Base-by-base conservation (phyloP, 2,888 invertebrate genomes). In the Drosophila macrospina region DNA sequence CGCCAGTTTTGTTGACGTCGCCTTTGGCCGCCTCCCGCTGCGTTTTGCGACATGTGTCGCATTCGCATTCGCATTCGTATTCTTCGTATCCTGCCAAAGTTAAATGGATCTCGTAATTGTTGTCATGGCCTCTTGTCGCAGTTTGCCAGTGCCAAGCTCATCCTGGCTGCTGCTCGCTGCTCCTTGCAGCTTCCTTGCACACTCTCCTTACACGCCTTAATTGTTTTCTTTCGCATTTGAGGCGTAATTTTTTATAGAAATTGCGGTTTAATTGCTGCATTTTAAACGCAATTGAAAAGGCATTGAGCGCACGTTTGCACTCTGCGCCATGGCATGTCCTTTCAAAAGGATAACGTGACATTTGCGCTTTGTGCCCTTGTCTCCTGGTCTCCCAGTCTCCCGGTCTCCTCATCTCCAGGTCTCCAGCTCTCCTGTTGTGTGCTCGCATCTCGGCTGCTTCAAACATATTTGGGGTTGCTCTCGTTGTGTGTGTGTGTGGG, bases 21-120 rank as follows among this genome's bases (percentile, higher is more conserved):
- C 69, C 78, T 69, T 72, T 74, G 69, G 61, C 20, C 68, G 60
- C 44, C 74, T 61, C 75, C 88, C 60, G 83, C 83, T 86, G 78
- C 75, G 80, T 74, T 86, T 86, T 77, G 88, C 83, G 83, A 84
- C 84, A 87, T 88, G 84, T 84, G 86, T 84, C 88, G 84, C 88
- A 87, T 86, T 83, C 80, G 69, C 86, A 83, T 86, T 83, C 83
- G 86, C 80, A 79, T 87, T 84, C 86, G 73, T 82, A 82, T 79
- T 87, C 88, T 68, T 82, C 81, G 81, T 75, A 77, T 84, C 78
- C 86, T 86, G 88, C 76, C 86, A 88, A 86, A 86, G 88, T 86
- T 88, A 86, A 86, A 88, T 86, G 86, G 88, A 86, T 86, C 88
- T 84, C 86, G 86, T 86, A 86, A 86, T 86, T 86, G 85, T 86